Base-by-base conservation (phyloP, 2,113 vertebrate genomes). In the Zosterops lateralis region DNA sequence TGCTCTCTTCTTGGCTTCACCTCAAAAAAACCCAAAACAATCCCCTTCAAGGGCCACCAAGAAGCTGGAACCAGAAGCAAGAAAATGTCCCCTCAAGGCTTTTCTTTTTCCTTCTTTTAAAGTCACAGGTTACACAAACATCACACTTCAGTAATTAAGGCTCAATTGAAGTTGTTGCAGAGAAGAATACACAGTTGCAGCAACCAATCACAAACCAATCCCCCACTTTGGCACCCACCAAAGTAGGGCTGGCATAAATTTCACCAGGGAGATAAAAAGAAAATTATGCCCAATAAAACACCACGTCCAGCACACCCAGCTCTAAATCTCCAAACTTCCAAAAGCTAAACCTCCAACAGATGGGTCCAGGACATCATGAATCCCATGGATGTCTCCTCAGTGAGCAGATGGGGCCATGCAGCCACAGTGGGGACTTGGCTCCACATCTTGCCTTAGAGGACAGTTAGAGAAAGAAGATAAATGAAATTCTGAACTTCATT, bases 51-150 rank as follows among this genome's bases (percentile, higher is more conserved):
- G 44, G 93, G 68, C 66, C 84, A 75, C 38, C 45, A 68, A 42
- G 40, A 57, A 84, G 58, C 44, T 65, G 81, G 54, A 87, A 73
- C 32, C n/a, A 87, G 89, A 42, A 72, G 48, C 66, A 68, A 79
- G 78, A 83, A 82, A 89, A 34, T 3, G 2, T 79, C 51, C 58
- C 84, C 95, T 88, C 34, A 19, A 92, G 92, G 85, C 76, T 65
- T 93, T 84, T 81, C 18, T 71, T 56, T 62, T 66, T 10, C 31
- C 56, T 68, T 68, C 72, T 90, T 89, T 85, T n/a, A 58, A 92
- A 95, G 78, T 92, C 89, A 82, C 80, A 76, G 87, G 94, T 96
- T 94, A 89, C 89, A 92, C 84, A 93, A 97, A 87, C 91, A 67
- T 80, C 62, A 76, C 61, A 16, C 29, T 76, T 44, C 2, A 2